phyloP scores from a whole-genome alignment of 2,113 vertebrate species.

The Carassius gibelio region DNA sequence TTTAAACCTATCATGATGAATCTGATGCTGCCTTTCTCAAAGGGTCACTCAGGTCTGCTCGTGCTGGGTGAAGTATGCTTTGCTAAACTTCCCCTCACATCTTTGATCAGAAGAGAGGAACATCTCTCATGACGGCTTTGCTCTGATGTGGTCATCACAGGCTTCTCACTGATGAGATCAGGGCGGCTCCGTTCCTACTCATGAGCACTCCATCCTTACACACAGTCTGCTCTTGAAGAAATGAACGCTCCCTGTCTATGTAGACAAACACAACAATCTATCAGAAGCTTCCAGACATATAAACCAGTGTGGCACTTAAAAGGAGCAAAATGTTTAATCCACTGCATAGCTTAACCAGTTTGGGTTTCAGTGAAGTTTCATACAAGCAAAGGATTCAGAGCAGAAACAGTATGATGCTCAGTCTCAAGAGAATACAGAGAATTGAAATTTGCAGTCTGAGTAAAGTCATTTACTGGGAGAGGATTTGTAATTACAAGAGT shows the following conservation, averaged over 20 bases:
- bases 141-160: conserved; percentile 38
- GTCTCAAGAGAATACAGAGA: neutral
- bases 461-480: neutral
- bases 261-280: neutral
- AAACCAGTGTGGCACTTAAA: neutral
- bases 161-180: conserved; percentile 10
- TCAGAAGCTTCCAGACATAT: neutral
- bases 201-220: neutral
- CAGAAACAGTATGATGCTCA: neutral
- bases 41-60: conserved; percentile 35
- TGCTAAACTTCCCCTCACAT: conserved; percentile 25
- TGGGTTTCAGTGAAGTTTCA: neutral
- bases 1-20: conserved; percentile 23
- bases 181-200: conserved; percentile 4
- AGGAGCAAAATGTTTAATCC: neutral
- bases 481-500: neutral
- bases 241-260: neutral
- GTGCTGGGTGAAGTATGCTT: conserved; percentile 17
- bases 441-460: neutral
- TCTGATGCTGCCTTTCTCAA: conserved; percentile 24
- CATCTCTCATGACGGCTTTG: conserved; percentile 31
- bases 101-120: conserved; percentile 45
- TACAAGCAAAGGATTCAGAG: neutral
- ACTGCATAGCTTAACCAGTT: neutral
- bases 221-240: neutral